Conservation (phyloP, 1,140 invertebrate genomes). For the Spodoptera litura region DNA sequence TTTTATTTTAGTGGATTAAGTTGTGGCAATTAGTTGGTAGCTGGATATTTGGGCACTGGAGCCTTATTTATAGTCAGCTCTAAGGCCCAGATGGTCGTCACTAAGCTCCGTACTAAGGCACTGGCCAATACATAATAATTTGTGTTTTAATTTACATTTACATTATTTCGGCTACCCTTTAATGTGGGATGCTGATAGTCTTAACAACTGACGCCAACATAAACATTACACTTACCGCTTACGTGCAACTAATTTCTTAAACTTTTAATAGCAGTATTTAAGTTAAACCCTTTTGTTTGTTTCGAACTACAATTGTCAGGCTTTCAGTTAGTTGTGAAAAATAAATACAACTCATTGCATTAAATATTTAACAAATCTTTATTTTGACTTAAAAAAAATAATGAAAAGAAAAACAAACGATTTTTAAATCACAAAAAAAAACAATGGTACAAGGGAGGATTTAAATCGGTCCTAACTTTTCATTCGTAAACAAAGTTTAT, state of each 20-base stretch:
- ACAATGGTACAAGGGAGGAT: slow-evolving; percentile 47
- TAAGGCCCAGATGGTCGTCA: slow-evolving; percentile 61
- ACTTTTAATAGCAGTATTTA: neutral
- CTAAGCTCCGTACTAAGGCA: slow-evolving; percentile 64
- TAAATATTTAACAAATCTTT: no score
- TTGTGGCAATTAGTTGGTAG: slow-evolving; percentile 66
- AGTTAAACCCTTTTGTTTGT: no score
- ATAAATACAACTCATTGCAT: no score
- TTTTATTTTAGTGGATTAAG: slow-evolving; percentile 71
- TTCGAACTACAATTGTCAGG: no score
- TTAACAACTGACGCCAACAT: slow-evolving; percentile 1
- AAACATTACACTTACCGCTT: neutral
- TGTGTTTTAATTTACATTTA: slow-evolving; percentile 38
- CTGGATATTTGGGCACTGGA: slow-evolving; percentile 67
- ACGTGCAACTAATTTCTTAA: neutral
- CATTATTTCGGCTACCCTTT: slow-evolving; percentile 1
- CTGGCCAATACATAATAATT: slow-evolving; percentile 55
- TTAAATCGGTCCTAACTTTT: slow-evolving; percentile 67
- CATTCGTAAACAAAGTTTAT: slow-evolving; percentile 75
- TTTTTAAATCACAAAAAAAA: slow-evolving; percentile 40
- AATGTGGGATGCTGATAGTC: slow-evolving; percentile 9
- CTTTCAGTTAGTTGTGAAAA: no score
- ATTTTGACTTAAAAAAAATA: neutral
- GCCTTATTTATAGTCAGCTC: slow-evolving; percentile 69
- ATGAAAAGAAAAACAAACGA: neutral